Evolutionary conservation across 2,888 invertebrate genomes (phyloP).

Genomic region (Phoenoteleia sp.): DNA sequence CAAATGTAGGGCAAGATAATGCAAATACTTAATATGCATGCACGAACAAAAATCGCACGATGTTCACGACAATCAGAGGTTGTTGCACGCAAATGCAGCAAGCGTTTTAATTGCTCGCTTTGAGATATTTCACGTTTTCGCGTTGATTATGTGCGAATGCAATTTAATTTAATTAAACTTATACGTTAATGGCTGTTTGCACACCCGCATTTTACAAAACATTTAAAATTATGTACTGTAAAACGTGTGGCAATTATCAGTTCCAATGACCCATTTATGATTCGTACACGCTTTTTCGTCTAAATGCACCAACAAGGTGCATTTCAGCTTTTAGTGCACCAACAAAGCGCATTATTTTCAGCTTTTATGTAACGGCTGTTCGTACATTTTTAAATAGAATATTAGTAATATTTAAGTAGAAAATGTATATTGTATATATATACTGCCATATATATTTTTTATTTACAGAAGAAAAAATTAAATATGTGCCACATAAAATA

Average conservation of each 20-base stretch:
- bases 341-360: background rate
- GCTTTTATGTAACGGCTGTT: background rate
- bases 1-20: slow-evolving; percentile 14
- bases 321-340: background rate
- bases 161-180: slow-evolving; percentile 3
- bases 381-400: background rate
- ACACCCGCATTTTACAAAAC: no score
- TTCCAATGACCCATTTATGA: background rate
- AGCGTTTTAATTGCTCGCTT: background rate
- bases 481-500: no score
- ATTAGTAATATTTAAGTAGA: no score
- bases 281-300: background rate
- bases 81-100: background rate
- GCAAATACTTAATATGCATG: slow-evolving; percentile 34
- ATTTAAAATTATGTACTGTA: slow-evolving; percentile 1
- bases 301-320: background rate
- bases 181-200: no score
- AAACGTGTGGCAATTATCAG: no score
- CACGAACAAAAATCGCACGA: slow-evolving; percentile 9
- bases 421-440: no score
- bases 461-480: no score
- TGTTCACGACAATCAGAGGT: slow-evolving; percentile 14
- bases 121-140: background rate
- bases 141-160: slow-evolving; percentile 18
- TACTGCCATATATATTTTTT: no score